Evolutionary conservation across 2,888 invertebrate genomes (phyloP).

Genomic region (Parasteatoda lunata): DNA sequence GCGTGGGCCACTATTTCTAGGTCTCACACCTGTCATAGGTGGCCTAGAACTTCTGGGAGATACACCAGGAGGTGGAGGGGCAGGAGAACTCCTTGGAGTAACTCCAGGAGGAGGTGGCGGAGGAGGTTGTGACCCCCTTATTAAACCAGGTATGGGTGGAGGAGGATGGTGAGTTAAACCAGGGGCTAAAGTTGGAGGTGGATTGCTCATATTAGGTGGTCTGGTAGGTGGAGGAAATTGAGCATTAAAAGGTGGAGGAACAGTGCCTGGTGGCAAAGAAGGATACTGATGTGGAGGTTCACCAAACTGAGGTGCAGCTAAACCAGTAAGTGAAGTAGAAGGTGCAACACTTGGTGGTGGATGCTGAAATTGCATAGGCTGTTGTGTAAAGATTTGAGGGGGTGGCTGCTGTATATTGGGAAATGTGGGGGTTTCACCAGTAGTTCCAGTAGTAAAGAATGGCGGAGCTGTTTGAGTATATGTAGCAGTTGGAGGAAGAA

Average conservation of each 20-base stretch:
- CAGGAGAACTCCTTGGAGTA: not conserved
- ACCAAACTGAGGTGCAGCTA: conserved; percentile 15
- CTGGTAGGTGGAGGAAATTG: conserved; percentile 61
- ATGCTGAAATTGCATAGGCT: conserved; percentile 56
- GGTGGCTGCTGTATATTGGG: conserved; percentile 62
- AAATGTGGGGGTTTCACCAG: conserved; percentile 23
- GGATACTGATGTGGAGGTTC: conserved; percentile 41
- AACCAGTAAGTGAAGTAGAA: not conserved
- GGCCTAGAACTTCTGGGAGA: not conserved
- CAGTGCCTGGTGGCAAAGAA: conserved; percentile 7
- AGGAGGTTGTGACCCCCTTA: conserved; percentile 22
- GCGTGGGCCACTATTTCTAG: not conserved
- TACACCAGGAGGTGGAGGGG: conserved; percentile 19
- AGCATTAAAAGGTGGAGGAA: conserved; percentile 46
- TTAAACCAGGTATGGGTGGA: conserved; percentile 30
- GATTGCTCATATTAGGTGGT: conserved; percentile 22
- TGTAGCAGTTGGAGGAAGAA: conserved; percentile 54
- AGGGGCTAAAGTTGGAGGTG: conserved; percentile 54
- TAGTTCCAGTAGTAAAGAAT: conserved; percentile 25
- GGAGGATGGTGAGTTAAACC: conserved; percentile 70
- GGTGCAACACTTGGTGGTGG: conserved; percentile 56
- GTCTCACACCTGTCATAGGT: not conserved
- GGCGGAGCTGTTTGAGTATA: conserved; percentile 50
- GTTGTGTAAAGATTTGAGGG: conserved; percentile 54
- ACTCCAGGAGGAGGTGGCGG: conserved; percentile 7